These are phyloP conservation scores for Dromococcyx pavoninus DNA, from an alignment of 2,797 vertebrate genomes.

Conservation along the genomic window DNA sequence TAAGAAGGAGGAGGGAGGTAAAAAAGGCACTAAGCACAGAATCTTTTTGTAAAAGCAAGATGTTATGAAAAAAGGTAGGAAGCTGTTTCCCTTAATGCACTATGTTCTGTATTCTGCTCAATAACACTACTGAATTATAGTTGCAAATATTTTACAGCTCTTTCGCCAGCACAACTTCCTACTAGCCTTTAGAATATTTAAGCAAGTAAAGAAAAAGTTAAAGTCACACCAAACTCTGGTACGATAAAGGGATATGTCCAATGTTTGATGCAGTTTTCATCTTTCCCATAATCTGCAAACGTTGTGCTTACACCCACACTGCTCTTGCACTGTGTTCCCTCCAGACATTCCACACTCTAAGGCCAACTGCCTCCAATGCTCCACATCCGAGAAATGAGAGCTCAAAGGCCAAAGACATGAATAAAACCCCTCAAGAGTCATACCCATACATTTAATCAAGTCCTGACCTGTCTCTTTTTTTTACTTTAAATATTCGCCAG, in stretches of 20 bases:
- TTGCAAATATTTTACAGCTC: not conserved
- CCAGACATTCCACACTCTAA: not conserved
- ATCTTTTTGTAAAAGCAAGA: not conserved
- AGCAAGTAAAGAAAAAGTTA: not conserved
- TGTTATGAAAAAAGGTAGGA: not conserved
- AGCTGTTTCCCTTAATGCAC: not conserved
- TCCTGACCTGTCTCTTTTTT: not conserved
- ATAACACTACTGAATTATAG: not conserved
- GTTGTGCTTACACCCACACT: not conserved
- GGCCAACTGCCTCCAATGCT: not conserved
- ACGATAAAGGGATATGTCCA: not conserved
- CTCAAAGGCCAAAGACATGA: not conserved
- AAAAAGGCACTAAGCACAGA: not conserved
- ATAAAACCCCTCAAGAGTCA: not conserved
- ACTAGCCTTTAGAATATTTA: not conserved
- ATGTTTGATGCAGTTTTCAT: rapidly evolving
- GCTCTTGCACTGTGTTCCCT: not conserved
- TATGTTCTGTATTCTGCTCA: not conserved
- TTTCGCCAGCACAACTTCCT: not conserved
- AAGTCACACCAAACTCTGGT: not conserved
- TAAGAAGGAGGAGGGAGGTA: not conserved
- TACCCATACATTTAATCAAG: not conserved
- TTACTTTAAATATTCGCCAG: not conserved
- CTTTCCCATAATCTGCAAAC: not conserved
- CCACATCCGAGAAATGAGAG: not conserved